Evolutionary conservation across 1,140 invertebrate species (phyloP).

Genomic region (Drosophila lacertosa): DNA sequence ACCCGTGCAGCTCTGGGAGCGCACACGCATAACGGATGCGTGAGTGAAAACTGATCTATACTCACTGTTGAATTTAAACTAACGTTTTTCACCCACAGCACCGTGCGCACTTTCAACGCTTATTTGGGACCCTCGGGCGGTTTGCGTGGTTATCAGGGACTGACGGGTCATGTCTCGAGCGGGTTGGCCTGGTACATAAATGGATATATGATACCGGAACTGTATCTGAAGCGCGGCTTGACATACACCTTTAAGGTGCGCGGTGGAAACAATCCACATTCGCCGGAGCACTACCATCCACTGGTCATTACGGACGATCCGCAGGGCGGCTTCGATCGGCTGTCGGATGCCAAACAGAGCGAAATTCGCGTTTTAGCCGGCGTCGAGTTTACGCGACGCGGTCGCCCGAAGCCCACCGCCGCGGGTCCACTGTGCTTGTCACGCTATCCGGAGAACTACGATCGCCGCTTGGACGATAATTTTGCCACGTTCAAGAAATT

Average conservation of each 20-base stretch:
- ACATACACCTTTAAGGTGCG: slow-evolving; percentile 93
- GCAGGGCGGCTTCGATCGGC: slow-evolving; percentile 91
- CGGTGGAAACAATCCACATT: slow-evolving; percentile 96
- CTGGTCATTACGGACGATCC: slow-evolving; percentile 95
- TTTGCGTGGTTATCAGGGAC: slow-evolving; percentile 90
- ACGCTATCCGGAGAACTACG: slow-evolving; percentile 87
- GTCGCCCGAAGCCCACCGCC: slow-evolving; percentile 90
- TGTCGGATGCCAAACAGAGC: slow-evolving; percentile 89
- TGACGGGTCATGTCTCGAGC: slow-evolving; percentile 86
- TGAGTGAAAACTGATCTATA: slow-evolving; percentile 30
- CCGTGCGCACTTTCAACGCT: slow-evolving; percentile 90
- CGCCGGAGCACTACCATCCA: slow-evolving; percentile 94
- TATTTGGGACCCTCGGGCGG: slow-evolving; percentile 93
- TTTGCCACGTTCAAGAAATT: slow-evolving; percentile 92
- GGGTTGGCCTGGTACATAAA: slow-evolving; percentile 87
- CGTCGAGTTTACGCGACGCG: slow-evolving; percentile 92
- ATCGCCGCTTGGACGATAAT: slow-evolving; percentile 91
- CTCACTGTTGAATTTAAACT: background rate
- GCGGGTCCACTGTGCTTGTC: slow-evolving; percentile 92
- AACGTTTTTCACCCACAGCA: slow-evolving; percentile 50
- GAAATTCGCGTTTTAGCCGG: slow-evolving; percentile 92
- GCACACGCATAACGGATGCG: slow-evolving; percentile 90
- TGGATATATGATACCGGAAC: slow-evolving; percentile 92
- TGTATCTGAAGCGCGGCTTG: slow-evolving; percentile 93
- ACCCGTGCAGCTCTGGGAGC: slow-evolving; percentile 89